Percentiles rank a stretch among this genome's conserved stretches.
Evolutionary conservation across 2,797 vertebrate genomes (phyloP).

Genomic region (Platyrinchus mystaceus): DNA sequence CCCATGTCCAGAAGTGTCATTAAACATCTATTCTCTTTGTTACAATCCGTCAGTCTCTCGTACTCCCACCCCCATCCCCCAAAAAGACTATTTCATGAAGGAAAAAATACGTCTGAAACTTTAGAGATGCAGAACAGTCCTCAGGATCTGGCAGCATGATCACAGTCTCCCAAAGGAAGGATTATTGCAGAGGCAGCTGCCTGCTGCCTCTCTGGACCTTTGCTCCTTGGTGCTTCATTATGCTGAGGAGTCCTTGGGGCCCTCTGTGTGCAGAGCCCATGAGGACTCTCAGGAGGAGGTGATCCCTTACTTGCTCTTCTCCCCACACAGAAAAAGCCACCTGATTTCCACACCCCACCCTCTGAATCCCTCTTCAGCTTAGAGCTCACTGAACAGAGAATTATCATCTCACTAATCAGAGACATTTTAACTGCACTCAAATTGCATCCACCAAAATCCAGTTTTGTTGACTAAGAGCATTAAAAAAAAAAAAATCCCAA

Average conservation of each 20-base stretch:
- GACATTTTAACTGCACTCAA: background rate
- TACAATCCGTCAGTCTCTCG: background rate
- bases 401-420: background rate
- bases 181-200: background rate
- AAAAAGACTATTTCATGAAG: background rate
- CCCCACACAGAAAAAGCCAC: background rate
- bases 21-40: background rate
- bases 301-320: background rate
- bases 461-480: slow-evolving; percentile 42
- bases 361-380: background rate
- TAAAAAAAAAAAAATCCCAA: background rate
- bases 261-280: background rate
- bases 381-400: background rate
- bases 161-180: background rate
- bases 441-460: slow-evolving; percentile 25
- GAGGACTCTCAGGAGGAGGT: background rate
- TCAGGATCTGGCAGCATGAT: background rate
- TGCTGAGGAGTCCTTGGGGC: background rate
- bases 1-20: background rate
- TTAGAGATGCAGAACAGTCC: background rate
- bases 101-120: background rate
- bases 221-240: background rate
- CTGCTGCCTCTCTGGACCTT: background rate
- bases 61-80: background rate
- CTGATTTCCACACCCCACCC: background rate